phyloP scores from a whole-genome alignment of 2,888 invertebrate species.

The Gymnosoma rotundatum region DNA sequence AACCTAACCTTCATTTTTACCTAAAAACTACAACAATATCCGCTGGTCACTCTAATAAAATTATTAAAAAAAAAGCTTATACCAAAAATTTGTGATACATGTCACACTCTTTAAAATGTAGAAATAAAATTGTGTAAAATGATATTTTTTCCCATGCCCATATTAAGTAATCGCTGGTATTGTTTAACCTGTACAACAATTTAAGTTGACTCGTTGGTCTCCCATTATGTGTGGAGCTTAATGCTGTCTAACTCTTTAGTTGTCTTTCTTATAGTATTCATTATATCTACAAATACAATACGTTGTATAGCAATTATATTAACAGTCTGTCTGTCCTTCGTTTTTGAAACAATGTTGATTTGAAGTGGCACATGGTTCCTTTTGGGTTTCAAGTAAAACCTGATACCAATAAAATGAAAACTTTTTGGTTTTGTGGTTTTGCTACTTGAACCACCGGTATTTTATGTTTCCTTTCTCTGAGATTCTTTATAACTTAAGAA shows the following conservation, averaged over 20 bases:
- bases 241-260: background rate
- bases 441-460: background rate
- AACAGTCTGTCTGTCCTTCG: slow-evolving; percentile 9
- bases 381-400: background rate
- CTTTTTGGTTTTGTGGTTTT: background rate
- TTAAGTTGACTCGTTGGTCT: slow-evolving; percentile 15
- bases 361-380: slow-evolving; percentile 40
- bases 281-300: background rate
- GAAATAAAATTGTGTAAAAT: slow-evolving; percentile 48
- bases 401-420: background rate
- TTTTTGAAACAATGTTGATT: slow-evolving; percentile 41
- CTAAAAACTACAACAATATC: too few species aligned
- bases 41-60: background rate
- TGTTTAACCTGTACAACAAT: background rate
- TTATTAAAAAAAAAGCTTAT: background rate
- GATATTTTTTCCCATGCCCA: slow-evolving; percentile 45
- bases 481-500: background rate
- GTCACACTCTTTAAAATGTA: slow-evolving; percentile 46
- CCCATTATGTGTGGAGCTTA: slow-evolving; percentile 8
- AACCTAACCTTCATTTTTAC: too few species aligned
- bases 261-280: background rate
- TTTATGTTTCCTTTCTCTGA: background rate
- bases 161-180: slow-evolving; percentile 25
- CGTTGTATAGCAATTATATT: background rate
- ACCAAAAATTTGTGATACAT: slow-evolving; percentile 40